Evolutionary conservation across 2,888 invertebrate genomes (phyloP).

Genomic region (Spisula subtruncata): DNA sequence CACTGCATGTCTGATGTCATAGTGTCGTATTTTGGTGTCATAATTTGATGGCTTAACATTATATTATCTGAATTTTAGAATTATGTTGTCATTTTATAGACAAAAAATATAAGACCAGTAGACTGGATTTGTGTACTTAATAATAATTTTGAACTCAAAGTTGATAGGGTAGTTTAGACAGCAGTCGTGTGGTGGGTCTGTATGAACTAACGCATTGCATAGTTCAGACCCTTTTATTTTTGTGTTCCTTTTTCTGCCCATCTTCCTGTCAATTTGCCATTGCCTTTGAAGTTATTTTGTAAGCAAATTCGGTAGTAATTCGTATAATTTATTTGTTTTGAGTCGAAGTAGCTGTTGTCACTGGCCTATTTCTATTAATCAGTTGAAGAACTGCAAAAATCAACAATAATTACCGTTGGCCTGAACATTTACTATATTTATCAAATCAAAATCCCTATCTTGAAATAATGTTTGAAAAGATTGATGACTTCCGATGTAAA

Average conservation of each 20-base stretch:
- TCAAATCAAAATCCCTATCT: constrained; percentile 12
- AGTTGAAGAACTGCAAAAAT: neutral
- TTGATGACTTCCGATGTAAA: constrained; percentile 10
- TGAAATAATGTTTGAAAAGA: constrained; percentile 1
- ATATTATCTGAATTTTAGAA: neutral
- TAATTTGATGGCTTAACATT: neutral
- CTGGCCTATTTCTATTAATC: neutral
- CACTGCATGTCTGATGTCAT: neutral
- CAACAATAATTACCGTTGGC: neutral
- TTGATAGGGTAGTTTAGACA: neutral
- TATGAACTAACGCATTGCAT: neutral
- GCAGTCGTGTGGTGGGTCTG: neutral
- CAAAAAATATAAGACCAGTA: neutral
- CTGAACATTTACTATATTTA: neutral
- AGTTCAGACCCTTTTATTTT: too few species aligned
- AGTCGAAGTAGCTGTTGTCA: neutral
- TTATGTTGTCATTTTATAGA: constrained; percentile 10
- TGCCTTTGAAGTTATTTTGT: too few species aligned
- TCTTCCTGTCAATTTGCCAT: neutral
- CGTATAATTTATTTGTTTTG: neutral
- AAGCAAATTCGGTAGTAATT: neutral
- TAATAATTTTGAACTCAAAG: neutral
- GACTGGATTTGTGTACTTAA: neutral
- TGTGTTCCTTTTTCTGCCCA: neutral
- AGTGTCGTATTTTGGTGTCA: neutral